Evolutionary conservation across 37 sponge, comb jelly and placozoan species (phyloP).

Genomic region (Lycopodina hypogea): DNA sequence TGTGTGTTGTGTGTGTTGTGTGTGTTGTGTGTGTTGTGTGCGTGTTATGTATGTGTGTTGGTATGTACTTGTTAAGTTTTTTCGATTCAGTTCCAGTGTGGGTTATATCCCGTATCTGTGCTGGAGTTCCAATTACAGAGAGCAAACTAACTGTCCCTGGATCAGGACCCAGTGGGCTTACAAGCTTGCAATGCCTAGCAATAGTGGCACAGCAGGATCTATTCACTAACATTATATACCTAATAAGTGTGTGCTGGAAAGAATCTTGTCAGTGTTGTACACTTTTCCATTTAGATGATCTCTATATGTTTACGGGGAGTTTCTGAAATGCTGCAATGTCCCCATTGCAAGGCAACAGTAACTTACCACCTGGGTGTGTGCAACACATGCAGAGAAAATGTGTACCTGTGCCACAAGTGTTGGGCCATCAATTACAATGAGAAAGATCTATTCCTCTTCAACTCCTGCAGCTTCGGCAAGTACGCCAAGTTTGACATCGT

Average conservation of each 20-base stretch:
- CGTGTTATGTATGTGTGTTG: too few species aligned
- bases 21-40: too few species aligned
- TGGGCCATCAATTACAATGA: slow-evolving; percentile 95
- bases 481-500: slow-evolving; percentile 89
- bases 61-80: background rate
- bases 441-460: slow-evolving; percentile 93
- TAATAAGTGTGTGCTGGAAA: too few species aligned
- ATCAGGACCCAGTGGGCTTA: slow-evolving; percentile 5
- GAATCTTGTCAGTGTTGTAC: too few species aligned
- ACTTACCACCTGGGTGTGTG: slow-evolving; percentile 89
- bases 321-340: slow-evolving; percentile 89
- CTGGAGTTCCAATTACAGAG: slow-evolving; percentile 18
- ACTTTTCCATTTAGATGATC: too few species aligned
- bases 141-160: slow-evolving; percentile 6
- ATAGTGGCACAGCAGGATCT: background rate
- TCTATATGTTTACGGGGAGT: slow-evolving; percentile 64
- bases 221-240: slow-evolving; percentile 10
- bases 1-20: too few species aligned
- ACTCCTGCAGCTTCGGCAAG: slow-evolving; percentile 89
- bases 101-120: background rate
- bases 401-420: slow-evolving; percentile 96
- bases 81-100: slow-evolving; percentile 24
- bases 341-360: slow-evolving; percentile 88
- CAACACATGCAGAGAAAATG: slow-evolving; percentile 92
- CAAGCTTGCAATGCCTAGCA: background rate